These are phyloP conservation scores for Pseudomyrmex gracilis DNA, from an alignment of 1,140 invertebrate genomes.

Conservation along the genomic window DNA sequence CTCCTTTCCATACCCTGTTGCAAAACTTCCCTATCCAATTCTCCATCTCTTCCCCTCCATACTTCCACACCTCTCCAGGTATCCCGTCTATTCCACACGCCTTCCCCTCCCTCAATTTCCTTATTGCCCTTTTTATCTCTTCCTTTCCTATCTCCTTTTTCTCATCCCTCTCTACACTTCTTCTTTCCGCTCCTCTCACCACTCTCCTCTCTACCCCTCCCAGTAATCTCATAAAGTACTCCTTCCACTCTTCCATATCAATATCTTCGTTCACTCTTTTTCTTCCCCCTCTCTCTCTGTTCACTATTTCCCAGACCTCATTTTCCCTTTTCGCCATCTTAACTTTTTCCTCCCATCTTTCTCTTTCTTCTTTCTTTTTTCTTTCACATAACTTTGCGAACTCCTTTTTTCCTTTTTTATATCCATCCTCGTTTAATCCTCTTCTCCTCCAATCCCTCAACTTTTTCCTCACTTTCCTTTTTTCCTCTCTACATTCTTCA, in stretches of 20 bases:
- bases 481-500: constrained; percentile 33
- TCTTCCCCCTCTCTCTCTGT: not conserved
- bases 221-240: too few relatives aligned
- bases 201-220: not conserved
- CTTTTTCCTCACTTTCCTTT: constrained; percentile 8
- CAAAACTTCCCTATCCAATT: not conserved
- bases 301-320: not conserved
- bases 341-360: not conserved
- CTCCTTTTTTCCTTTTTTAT: constrained; percentile 33
- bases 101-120: not conserved
- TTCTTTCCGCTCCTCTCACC: constrained; percentile 15
- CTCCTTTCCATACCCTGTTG: not conserved
- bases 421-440: constrained; percentile 24
- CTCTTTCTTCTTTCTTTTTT: not conserved
- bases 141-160: not conserved
- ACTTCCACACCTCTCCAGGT: not conserved
- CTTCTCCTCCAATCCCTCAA: constrained; percentile 13
- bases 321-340: not conserved
- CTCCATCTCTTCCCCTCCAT: not conserved
- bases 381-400: not conserved
- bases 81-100: not conserved
- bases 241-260: constrained; percentile 1
- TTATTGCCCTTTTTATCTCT: not conserved
- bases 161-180: not conserved
- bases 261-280: constrained; percentile 21